Evolutionary conservation across 1,140 invertebrate genomes (phyloP), one percentile per base, ranked within the genome.

Genomic region (Drosophila nasuta): DNA sequence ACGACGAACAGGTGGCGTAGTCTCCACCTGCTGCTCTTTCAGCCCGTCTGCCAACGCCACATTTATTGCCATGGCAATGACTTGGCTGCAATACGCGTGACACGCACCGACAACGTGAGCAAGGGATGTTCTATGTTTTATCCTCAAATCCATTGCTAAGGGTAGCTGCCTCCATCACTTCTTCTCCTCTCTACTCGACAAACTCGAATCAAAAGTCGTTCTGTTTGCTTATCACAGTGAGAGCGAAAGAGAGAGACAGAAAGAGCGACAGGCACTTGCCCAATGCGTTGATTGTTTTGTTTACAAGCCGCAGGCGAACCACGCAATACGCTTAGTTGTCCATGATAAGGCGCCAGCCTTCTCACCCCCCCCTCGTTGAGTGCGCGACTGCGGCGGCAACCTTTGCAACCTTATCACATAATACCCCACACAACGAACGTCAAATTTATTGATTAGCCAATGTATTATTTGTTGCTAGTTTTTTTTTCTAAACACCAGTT

Each of bases 281-380:
- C 79, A 70, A 48, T 65, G 66, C 52, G 45, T 70, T 59, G 67
- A 74, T 86, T 83, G 83, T 80, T 88, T 83, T 87, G 83, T 88
- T 88, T 88, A 80, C 83, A 73, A 64, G 63, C 66, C 59, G 41
- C 79, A 69, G 60, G 63, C 68, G 63, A 41, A 66, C 67, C 82
- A 86, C 82, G 82, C 82, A 87, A 87, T 82, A 79, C 69, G 83
- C 72, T 77, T 68, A 79, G 79, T 57, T 66, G 64, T 45, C 25
- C 10, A 3, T 75, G 82, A 86, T 87, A 87, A 87, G 75, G 51
- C 43, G 15, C 25, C 46, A 41, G 2, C 6, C 30, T 52, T 15
- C 54, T 8, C 11, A 2, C 30, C 30, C 35, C 13, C 33, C 17
- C n/a, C 10, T 3, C n/a, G n/a, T 38, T 2, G 35, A 38, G 35